These are phyloP conservation scores for Machaerirhynchus nigripectus DNA, from an alignment of 2,113 vertebrate species.

Conservation along the genomic window DNA sequence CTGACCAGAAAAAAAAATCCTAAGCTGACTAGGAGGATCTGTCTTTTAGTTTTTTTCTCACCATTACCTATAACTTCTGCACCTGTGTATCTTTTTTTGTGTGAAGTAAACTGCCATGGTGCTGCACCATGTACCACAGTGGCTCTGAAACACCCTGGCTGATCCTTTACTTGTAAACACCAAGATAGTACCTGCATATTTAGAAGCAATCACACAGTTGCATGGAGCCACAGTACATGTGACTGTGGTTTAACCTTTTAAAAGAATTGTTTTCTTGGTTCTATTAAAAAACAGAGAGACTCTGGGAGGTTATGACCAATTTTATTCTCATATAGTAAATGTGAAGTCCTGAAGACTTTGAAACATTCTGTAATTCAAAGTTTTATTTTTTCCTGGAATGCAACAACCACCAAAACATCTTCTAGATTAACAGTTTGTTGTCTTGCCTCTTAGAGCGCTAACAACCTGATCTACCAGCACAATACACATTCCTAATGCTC, in stretches of 20 bases:
- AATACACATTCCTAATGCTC: neutral
- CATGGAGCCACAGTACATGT: neutral
- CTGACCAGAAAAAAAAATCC: neutral
- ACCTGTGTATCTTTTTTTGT: neutral
- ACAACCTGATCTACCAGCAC: neutral
- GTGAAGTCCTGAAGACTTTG: neutral
- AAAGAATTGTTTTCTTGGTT: neutral
- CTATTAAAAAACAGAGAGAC: neutral
- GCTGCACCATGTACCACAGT: neutral
- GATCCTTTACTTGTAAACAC: neutral
- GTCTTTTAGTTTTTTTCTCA: neutral
- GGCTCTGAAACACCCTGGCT: neutral
- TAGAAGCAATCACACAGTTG: neutral
- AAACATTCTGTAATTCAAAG: neutral
- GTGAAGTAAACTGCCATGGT: neutral
- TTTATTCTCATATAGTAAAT: neutral
- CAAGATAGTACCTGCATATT: neutral
- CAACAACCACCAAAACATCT: neutral
- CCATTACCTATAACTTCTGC: neutral
- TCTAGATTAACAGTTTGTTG: neutral
- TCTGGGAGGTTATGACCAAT: neutral
- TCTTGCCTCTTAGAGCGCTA: neutral
- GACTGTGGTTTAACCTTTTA: neutral
- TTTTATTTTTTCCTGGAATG: constrained; percentile 13
- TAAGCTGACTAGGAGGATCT: neutral